Percentiles rank a stretch among this genome's conserved stretches.
These are phyloP conservation scores for Notarius quadriscutis DNA, from an alignment of 2,113 vertebrate species.

Conservation along the genomic window DNA sequence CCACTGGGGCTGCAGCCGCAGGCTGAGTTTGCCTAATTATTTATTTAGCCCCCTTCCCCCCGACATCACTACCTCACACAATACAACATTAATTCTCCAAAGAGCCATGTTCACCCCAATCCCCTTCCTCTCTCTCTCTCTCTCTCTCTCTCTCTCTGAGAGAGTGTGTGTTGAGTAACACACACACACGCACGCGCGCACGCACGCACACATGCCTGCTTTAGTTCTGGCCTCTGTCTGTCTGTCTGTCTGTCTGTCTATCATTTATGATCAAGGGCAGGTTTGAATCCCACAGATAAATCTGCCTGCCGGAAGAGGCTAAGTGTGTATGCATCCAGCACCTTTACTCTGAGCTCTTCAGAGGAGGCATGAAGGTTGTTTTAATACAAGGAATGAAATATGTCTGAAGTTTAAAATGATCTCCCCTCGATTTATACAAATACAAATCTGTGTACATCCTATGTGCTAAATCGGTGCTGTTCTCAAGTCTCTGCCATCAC, in stretches of 20 bases:
- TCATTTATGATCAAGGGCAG: neutral
- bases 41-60: constrained; percentile 49
- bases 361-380: neutral
- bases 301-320: neutral
- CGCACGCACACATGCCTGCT: constrained; percentile 15
- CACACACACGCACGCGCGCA: constrained; percentile 17
- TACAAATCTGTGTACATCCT: neutral
- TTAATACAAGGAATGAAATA: neutral
- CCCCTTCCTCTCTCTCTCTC: constrained; percentile 11
- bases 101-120: constrained; percentile 39
- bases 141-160: neutral
- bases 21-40: constrained; percentile 53
- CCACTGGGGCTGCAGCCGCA: constrained; percentile 25
- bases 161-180: neutral
- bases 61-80: constrained; percentile 28
- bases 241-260: neutral
- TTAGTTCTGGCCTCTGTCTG: neutral
- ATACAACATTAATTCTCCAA: constrained; percentile 54
- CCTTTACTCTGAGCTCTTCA: neutral
- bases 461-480: neutral
- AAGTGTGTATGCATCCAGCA: neutral
- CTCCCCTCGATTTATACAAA: neutral
- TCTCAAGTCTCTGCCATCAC: neutral
- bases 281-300: neutral
- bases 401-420: neutral